Conservation (phyloP, 2,113 vertebrate species). For the Cardinalis cardinalis region DNA sequence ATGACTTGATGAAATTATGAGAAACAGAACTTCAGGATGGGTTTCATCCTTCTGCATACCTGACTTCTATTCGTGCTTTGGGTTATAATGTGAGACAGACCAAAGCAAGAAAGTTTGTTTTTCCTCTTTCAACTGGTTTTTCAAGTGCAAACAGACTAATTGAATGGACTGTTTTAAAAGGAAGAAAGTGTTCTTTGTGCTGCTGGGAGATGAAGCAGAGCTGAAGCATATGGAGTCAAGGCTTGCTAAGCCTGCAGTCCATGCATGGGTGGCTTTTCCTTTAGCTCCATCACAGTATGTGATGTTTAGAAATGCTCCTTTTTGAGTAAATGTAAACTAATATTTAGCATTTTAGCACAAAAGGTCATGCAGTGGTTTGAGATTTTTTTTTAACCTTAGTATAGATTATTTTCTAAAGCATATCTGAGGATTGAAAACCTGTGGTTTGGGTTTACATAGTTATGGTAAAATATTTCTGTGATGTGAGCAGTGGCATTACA, state of each 20-base stretch:
- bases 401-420: neutral
- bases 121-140: neutral
- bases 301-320: neutral
- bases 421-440: neutral
- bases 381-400: neutral
- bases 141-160: conserved; percentile 12
- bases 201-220: neutral
- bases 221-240: neutral
- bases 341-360: neutral
- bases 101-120: conserved; percentile 18
- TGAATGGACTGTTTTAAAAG: neutral
- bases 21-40: neutral
- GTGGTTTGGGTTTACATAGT: neutral
- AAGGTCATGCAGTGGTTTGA: neutral
- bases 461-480: neutral
- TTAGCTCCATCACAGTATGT: neutral
- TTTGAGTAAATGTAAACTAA: neutral
- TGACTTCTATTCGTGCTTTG: neutral
- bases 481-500: neutral
- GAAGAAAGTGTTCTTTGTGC: conserved; percentile 22
- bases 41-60: neutral
- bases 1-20: neutral
- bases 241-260: neutral
- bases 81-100: neutral
- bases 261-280: neutral